Evolutionary conservation across 2,888 invertebrate species (phyloP).

Genomic region (Elaeidobius kamerunicus): DNA sequence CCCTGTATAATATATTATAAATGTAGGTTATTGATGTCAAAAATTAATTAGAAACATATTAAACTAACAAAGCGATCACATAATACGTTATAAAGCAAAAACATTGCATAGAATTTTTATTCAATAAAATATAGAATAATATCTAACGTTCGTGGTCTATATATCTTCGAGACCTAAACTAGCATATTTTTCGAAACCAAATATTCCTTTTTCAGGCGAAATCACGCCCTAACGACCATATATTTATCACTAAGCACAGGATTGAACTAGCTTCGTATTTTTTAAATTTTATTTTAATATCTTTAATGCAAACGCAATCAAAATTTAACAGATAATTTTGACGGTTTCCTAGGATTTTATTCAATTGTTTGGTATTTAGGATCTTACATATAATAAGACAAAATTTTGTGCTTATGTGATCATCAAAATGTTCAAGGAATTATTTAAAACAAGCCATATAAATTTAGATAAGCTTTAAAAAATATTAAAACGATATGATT

Average conservation of each 20-base stretch:
- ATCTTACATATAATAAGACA: no score
- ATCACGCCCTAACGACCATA: slow-evolving; percentile 23
- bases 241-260: slow-evolving; percentile 25
- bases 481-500: no score
- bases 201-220: slow-evolving; percentile 24
- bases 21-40: slow-evolving; percentile 19
- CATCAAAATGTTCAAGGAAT: no score
- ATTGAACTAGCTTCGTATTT: slow-evolving; percentile 17
- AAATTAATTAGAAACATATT: slow-evolving; percentile 4
- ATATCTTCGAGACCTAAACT: slow-evolving; percentile 25
- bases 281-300: not conserved
- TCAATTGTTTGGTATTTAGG: no score
- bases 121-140: slow-evolving; percentile 26
- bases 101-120: slow-evolving; percentile 25
- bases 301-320: no score
- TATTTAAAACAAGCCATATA: no score
- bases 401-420: no score
- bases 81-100: slow-evolving; percentile 21
- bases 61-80: slow-evolving; percentile 7
- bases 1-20: slow-evolving; percentile 26
- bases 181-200: slow-evolving; percentile 22
- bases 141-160: slow-evolving; percentile 27
- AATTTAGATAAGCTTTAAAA: no score
- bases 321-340: no score
- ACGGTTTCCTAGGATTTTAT: no score